These are phyloP conservation scores for Hemicordylus capensis DNA, from an alignment of 2,113 vertebrate species.

Conservation along the genomic window DNA sequence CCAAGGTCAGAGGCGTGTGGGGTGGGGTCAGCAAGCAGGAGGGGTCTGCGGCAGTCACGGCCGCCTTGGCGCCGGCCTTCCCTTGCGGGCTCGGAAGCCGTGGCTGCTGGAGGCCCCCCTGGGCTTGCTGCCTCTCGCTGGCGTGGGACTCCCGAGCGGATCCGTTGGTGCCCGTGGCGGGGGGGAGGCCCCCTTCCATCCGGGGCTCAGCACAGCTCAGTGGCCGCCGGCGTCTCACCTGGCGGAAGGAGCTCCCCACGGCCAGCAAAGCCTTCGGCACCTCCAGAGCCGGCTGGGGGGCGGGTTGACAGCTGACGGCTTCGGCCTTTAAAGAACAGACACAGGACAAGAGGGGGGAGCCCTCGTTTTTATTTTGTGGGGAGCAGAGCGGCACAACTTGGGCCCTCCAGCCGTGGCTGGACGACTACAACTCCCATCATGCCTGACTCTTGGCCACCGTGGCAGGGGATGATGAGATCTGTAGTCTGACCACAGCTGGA, in stretches of 20 bases:
- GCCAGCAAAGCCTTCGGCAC: not conserved
- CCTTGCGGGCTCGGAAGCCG: constrained; percentile 70
- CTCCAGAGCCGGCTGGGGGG: constrained; percentile 60
- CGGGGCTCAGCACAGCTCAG: constrained; percentile 10
- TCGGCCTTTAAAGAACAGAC: constrained; percentile 77
- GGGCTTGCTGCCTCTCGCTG: constrained; percentile 55
- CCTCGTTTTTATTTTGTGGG: not conserved
- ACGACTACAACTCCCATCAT: too few relatives aligned
- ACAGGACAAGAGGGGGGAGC: not conserved
- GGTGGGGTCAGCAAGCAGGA: constrained; percentile 90
- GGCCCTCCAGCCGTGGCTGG: too few relatives aligned
- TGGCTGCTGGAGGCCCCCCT: constrained; percentile 73
- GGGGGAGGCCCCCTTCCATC: not conserved
- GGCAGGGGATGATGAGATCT: too few relatives aligned
- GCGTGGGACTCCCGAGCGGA: constrained; percentile 21
- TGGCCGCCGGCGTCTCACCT: constrained; percentile 12
- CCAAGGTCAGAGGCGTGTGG: constrained; percentile 84
- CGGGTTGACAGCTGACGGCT: constrained; percentile 55
- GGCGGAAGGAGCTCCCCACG: constrained; percentile 7
- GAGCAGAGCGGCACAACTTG: too few relatives aligned
- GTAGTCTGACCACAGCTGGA: too few relatives aligned
- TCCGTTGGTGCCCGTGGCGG: constrained; percentile 12
- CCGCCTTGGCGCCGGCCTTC: constrained; percentile 58
- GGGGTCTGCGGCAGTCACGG: constrained; percentile 62
- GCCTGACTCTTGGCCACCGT: too few relatives aligned